phyloP scores from a whole-genome alignment of 2,888 invertebrate genomes.

The Oegoconia quadripuncta region DNA sequence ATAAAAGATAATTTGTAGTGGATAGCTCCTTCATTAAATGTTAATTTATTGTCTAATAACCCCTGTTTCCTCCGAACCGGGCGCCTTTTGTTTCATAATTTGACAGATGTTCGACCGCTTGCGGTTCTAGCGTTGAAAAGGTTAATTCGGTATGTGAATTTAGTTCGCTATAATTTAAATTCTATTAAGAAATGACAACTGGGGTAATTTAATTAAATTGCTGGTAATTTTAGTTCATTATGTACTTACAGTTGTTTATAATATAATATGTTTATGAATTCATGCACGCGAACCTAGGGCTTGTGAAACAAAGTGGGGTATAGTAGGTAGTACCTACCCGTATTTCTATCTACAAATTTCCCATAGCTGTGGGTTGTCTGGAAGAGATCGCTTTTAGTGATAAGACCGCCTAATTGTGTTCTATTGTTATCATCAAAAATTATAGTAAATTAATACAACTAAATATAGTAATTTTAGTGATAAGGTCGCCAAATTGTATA shows the following conservation, averaged over 20 bases:
- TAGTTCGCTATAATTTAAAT: background rate
- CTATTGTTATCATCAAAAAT: too few relatives aligned
- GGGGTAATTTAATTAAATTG: background rate
- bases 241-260: background rate
- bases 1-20: slow-evolving; percentile 43
- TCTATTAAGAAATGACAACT: background rate
- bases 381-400: too few relatives aligned
- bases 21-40: slow-evolving; percentile 47
- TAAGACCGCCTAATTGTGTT: too few relatives aligned
- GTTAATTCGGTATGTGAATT: slow-evolving; percentile 9
- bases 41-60: slow-evolving; percentile 52
- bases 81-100: slow-evolving; percentile 25
- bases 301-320: background rate
- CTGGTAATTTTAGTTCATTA: background rate
- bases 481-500: too few relatives aligned
- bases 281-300: too few relatives aligned
- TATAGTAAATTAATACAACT: too few relatives aligned
- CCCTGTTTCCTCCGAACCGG: slow-evolving; percentile 29
- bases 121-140: slow-evolving; percentile 11
- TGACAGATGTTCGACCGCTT: slow-evolving; percentile 46
- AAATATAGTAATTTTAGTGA: too few relatives aligned
- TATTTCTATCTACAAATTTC: too few relatives aligned
- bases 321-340: too few relatives aligned
- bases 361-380: too few relatives aligned
- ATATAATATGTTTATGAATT: too few relatives aligned